phyloP scores from a whole-genome alignment of 2,797 vertebrate species.

The Merluccius polli region DNA sequence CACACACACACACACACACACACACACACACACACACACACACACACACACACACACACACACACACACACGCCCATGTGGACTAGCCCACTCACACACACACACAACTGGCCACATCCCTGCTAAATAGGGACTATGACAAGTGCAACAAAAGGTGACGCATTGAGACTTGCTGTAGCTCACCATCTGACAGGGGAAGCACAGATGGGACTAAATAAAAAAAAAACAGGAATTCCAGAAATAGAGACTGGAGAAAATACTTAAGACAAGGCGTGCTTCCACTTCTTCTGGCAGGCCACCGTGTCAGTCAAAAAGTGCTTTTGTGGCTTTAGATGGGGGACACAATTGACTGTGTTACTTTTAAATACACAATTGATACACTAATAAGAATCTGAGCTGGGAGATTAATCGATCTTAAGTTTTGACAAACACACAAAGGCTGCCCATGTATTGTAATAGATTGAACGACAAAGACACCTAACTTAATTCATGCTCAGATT shows the following conservation, averaged over 20 bases:
- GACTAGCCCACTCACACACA: not conserved
- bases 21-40: too few species aligned
- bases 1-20: not conserved
- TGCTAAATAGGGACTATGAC: constrained; percentile 46
- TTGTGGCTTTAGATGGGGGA: constrained; percentile 28
- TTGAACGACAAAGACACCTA: not conserved
- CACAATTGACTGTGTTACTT: constrained; percentile 30
- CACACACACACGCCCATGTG: not conserved
- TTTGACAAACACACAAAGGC: not conserved
- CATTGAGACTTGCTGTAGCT: constrained; percentile 36
- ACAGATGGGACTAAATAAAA: constrained; percentile 16
- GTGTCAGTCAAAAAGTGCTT: constrained; percentile 29
- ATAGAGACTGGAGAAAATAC: constrained; percentile 56
- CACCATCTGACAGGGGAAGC: constrained; percentile 57
- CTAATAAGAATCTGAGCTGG: constrained; percentile 28
- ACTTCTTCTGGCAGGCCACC: constrained; percentile 24
- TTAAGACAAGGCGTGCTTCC: constrained; percentile 38
- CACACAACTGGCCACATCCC: constrained; percentile 5
- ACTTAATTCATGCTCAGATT: not conserved
- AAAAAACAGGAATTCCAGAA: constrained; percentile 65
- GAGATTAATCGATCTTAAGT: not conserved
- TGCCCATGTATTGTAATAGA: not conserved
- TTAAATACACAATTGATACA: constrained; percentile 21
- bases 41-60: constrained; percentile 5
- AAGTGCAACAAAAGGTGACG: constrained; percentile 51